Conservation (phyloP, 2,797 vertebrate species). For the Heteromormyrus szaboi region DNA sequence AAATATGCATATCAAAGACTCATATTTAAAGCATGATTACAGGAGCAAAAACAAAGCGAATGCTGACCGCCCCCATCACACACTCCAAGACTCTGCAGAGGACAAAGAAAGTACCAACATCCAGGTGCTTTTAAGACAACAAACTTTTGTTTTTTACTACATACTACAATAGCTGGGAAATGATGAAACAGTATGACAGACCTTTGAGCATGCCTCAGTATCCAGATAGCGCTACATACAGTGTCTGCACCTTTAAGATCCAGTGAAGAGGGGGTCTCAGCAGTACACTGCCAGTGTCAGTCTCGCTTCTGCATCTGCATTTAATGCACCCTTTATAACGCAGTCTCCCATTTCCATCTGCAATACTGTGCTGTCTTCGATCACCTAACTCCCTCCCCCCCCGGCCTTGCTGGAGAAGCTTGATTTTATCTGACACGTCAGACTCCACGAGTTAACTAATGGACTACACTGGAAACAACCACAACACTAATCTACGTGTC, state of each 20-base stretch:
- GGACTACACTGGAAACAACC: constrained; percentile 24
- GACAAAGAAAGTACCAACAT: neutral
- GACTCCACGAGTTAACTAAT: constrained; percentile 30
- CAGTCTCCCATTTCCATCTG: constrained; percentile 17
- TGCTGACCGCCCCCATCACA: neutral
- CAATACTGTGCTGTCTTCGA: constrained; percentile 15
- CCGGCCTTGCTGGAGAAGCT: neutral
- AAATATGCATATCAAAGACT: constrained; percentile 13
- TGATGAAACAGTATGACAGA: neutral
- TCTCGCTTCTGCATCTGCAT: neutral
- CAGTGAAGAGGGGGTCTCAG: neutral
- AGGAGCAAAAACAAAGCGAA: neutral
- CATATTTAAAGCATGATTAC: neutral
- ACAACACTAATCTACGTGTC: constrained; percentile 29
- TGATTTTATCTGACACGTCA: constrained; percentile 19
- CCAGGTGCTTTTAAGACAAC: neutral
- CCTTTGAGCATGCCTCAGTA: neutral
- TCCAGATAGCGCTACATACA: neutral
- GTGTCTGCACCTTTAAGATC: neutral
- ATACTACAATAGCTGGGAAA: neutral
- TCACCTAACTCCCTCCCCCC: neutral
- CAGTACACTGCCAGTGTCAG: neutral
- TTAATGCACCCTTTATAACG: neutral
- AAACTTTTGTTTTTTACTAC: neutral
- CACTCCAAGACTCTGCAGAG: neutral